A percentile compares a stretch with the other conserved stretches of the same genome.
phyloP scores from a whole-genome alignment of 2,888 invertebrate genomes.

The Patella ulyssiponensis region DNA sequence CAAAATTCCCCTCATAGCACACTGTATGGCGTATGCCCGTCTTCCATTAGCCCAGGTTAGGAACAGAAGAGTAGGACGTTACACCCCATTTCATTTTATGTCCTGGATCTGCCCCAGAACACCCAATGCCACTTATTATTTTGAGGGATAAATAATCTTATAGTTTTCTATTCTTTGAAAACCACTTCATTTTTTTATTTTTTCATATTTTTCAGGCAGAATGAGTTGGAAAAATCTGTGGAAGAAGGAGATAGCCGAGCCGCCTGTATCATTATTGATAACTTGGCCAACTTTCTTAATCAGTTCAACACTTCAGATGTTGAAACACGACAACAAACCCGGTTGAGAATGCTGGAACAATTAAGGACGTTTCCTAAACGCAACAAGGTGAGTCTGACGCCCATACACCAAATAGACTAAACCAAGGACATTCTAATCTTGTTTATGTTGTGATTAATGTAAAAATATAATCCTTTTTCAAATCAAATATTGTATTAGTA shows the following conservation, averaged over 20 bases:
- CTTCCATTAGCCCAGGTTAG: too few species aligned
- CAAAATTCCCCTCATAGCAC: too few species aligned
- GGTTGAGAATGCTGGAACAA: conserved; percentile 42
- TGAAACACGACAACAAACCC: conserved; percentile 26
- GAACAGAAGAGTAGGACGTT: too few species aligned
- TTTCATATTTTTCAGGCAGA: conserved; percentile 43
- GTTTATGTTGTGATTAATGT: too few species aligned
- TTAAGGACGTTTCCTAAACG: conserved; percentile 52
- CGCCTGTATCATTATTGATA: conserved; percentile 53
- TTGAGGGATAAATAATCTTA: background rate
- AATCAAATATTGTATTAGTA: too few species aligned
- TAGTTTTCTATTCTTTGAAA: background rate
- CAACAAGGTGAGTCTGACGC: conserved; percentile 52
- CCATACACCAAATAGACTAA: too few species aligned
- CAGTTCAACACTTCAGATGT: conserved; percentile 18
- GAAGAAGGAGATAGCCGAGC: conserved; percentile 52
- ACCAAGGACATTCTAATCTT: too few species aligned
- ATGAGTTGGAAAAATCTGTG: conserved; percentile 41
- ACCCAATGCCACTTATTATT: background rate
- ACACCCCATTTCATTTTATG: too few species aligned
- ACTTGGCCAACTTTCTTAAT: conserved; percentile 57
- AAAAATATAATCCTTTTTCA: too few species aligned
- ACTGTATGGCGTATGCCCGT: too few species aligned
- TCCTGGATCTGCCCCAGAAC: too few species aligned
- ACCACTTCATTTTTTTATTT: background rate